These are phyloP conservation scores for Alloscopus bannaensis DNA, from an alignment of 2,888 invertebrate species.

Conservation along the genomic window DNA sequence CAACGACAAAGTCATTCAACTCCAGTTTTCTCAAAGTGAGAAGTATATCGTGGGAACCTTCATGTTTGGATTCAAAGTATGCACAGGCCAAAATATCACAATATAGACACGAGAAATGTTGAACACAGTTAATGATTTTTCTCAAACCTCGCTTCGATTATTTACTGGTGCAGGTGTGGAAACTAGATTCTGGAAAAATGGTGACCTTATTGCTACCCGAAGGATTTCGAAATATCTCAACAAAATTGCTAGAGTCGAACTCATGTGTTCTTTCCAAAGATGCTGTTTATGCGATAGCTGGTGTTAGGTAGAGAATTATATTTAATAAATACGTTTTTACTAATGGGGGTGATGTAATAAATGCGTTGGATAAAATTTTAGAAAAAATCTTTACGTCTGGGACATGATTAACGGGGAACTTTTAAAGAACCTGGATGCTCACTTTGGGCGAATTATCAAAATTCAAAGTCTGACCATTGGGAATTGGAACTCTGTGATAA, in stretches of 20 bases:
- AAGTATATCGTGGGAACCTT: constrained; percentile 71
- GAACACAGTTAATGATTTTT: too few species aligned
- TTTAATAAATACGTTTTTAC: not conserved
- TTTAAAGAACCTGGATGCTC: constrained; percentile 95
- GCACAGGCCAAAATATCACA: not conserved
- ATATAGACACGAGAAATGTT: not conserved
- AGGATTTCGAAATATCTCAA: constrained; percentile 94
- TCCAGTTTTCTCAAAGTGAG: constrained; percentile 70
- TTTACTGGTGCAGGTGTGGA: constrained; percentile 74
- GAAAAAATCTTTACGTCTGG: constrained; percentile 97
- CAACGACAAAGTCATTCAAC: constrained; percentile 70
- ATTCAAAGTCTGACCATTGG: constrained; percentile 89
- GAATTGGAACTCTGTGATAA: constrained; percentile 93
- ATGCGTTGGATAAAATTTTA: constrained; percentile 73
- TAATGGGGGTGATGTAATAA: not conserved
- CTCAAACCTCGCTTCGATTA: too few species aligned
- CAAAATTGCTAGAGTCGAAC: constrained; percentile 91
- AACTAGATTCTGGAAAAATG: constrained; percentile 74
- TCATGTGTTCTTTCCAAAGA: constrained; percentile 94
- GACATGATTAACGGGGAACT: constrained; percentile 86
- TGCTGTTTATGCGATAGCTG: constrained; percentile 94
- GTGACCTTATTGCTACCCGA: constrained; percentile 70
- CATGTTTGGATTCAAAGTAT: constrained; percentile 73
- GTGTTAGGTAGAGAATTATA: constrained; percentile 83
- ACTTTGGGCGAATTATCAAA: constrained; percentile 96